A percentile compares a stretch with the other conserved stretches of the same genome.
Conservation (phyloP, 2,113 vertebrate species). For the Leucosticte australis region DNA sequence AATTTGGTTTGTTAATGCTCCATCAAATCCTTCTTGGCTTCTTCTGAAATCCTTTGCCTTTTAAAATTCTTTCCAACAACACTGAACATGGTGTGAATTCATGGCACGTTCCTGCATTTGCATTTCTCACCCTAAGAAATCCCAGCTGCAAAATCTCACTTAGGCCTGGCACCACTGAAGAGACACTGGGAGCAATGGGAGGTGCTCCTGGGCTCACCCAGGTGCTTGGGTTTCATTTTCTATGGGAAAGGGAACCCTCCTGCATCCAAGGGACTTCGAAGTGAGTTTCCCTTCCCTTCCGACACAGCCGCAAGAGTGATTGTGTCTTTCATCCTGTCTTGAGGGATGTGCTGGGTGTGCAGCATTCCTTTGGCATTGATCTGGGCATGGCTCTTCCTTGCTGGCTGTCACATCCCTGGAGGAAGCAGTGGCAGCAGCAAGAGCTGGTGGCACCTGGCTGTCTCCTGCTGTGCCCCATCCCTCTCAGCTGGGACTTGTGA, state of each 20-base stretch:
- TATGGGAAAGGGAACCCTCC: neutral
- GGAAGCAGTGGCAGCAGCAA: neutral
- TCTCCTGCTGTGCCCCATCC: neutral
- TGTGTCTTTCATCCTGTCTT: neutral
- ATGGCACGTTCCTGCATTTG: neutral
- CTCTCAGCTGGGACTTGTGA: neutral
- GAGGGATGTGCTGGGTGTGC: neutral
- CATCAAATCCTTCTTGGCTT: slow-evolving; percentile 17
- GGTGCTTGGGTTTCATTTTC: neutral
- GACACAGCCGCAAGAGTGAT: fast-evolving
- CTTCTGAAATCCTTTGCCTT: slow-evolving; percentile 19
- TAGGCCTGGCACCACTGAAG: neutral
- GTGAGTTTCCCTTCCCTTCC: fast-evolving
- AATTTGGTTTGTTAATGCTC: slow-evolving; percentile 36
- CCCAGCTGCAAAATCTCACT: neutral
- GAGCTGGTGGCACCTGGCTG: neutral
- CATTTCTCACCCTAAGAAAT: slow-evolving; percentile 19
- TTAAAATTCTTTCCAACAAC: neutral
- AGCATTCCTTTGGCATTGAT: neutral
- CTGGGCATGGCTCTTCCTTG: neutral
- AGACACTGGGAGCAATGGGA: neutral
- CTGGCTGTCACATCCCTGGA: neutral
- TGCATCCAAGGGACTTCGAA: neutral
- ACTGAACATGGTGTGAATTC: neutral
- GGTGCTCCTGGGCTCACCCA: neutral